Conservation (phyloP, 2,797 vertebrate species). For the Typhlichthys subterraneus region DNA sequence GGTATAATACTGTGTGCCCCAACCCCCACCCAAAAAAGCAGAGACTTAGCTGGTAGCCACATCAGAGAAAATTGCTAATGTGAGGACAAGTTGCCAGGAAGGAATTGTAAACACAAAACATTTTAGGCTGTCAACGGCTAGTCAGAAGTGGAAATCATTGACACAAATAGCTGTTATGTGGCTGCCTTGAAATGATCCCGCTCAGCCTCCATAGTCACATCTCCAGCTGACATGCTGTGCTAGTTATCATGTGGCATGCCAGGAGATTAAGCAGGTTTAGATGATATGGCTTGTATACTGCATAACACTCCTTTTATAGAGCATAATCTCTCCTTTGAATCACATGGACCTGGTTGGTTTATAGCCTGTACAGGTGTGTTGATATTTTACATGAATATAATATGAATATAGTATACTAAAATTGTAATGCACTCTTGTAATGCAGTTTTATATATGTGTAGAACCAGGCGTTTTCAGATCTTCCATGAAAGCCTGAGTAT, state of each 20-base stretch:
- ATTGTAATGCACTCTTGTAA: not conserved
- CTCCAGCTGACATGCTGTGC: slow-evolving; percentile 63
- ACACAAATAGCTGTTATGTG: slow-evolving; percentile 75
- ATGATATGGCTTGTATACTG: too few relatives aligned
- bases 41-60: slow-evolving; percentile 33
- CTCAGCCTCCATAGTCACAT: slow-evolving; percentile 66
- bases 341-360: slow-evolving; percentile 14
- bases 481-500: too few relatives aligned
- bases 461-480: too few relatives aligned
- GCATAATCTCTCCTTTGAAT: slow-evolving; percentile 13
- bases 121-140: slow-evolving; percentile 66
- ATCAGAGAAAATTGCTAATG: slow-evolving; percentile 54
- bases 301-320: not conserved
- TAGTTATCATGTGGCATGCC: slow-evolving; percentile 70
- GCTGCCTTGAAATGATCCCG: slow-evolving; percentile 66
- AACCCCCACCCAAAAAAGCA: slow-evolving; percentile 6
- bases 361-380: slow-evolving; percentile 15
- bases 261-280: slow-evolving; percentile 42
- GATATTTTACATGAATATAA: not conserved
- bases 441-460: too few relatives aligned
- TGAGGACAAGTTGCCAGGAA: slow-evolving; percentile 54
- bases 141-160: slow-evolving; percentile 65
- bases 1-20: slow-evolving; percentile 49
- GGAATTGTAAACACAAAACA: slow-evolving; percentile 64
- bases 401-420: not conserved